A percentile compares a stretch with the other conserved stretches of the same genome.
phyloP scores from a whole-genome alignment of 2,113 vertebrate genomes.

The Gymnogyps californianus region DNA sequence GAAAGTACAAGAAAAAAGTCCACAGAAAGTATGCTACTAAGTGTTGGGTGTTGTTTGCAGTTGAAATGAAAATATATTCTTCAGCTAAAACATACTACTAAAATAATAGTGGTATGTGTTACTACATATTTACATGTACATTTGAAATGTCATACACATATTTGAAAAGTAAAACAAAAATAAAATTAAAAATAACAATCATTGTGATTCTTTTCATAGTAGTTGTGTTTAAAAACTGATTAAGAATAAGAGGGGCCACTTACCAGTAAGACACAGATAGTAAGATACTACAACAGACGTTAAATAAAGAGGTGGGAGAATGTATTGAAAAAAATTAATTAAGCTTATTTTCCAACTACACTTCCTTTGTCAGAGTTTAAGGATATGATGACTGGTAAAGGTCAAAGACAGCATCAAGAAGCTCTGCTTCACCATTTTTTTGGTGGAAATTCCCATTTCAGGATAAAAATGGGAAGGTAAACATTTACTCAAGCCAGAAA shows the following conservation, averaged over 20 bases:
- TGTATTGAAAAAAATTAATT: neutral
- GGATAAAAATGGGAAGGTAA: neutral
- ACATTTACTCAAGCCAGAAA: constrained; percentile 13
- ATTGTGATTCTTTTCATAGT: neutral
- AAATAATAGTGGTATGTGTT: neutral
- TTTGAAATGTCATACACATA: neutral
- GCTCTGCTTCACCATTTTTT: neutral
- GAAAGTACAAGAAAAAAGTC: neutral
- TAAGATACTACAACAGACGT: neutral
- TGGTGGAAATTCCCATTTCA: neutral
- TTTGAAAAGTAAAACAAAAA: neutral
- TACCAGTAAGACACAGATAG: neutral
- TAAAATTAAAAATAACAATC: neutral
- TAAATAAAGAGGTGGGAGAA: neutral
- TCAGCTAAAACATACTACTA: neutral
- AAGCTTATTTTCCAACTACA: neutral
- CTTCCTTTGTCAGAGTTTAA: neutral
- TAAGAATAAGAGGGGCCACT: neutral
- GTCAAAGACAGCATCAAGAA: neutral
- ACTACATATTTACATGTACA: neutral
- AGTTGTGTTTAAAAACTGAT: neutral
- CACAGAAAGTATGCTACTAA: neutral
- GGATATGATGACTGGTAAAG: neutral
- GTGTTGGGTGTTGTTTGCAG: neutral
- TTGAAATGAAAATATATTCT: neutral